Evolutionary conservation across 2,888 invertebrate genomes (phyloP), one percentile per base, ranked within the genome.

Genomic region (Orchesellides sinensis): DNA sequence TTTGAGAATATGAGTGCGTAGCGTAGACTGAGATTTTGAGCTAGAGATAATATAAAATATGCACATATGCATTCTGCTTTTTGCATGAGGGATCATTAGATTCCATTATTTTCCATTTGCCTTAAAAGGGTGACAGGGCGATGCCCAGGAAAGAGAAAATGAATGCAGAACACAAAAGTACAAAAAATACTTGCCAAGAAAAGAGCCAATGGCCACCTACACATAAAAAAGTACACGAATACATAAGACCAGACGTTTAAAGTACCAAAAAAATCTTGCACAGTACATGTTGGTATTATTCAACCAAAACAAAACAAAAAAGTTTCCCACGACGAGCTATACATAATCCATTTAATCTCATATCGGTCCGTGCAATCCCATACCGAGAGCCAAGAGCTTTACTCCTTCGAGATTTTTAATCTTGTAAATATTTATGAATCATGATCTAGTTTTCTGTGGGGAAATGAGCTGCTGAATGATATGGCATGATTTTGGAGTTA

Each of bases 71-170:
- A n/a, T n/a, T n/a, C n/a, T n/a, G n/a, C n/a, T n/a, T n/a, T n/a
- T n/a, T 2, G 10, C 2, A 10, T 40, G 29, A 61, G 17, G n/a
- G 25, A 61, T 61, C 29, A n/a, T n/a, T 17, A 21, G 3, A 40
- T 40, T 40, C 40, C 40, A n/a, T n/a, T n/a, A n/a, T 6, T 32
- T 17, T 19, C 21, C 29, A 47, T 49, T 65, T 49, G 63, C 79
- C 79, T 49, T 70, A 70, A 70, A 79, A 52, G 79, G 79, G 40
- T 29, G 52, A 40, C 40, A 70, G 79, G 79, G 70, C 70, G 79
- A 63, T 72, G 79, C 40, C 70, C 35, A 70, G 63, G 27, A 63
- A 70, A 63, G 74, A 17, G n/a, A n/a, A n/a, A n/a, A n/a, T n/a
- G n/a, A n/a, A n/a, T n/a, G n/a, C n/a, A n/a, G n/a, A n/a, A n/a